Conservation (phyloP, 2,113 vertebrate species). For the Brachirus orientalis region DNA sequence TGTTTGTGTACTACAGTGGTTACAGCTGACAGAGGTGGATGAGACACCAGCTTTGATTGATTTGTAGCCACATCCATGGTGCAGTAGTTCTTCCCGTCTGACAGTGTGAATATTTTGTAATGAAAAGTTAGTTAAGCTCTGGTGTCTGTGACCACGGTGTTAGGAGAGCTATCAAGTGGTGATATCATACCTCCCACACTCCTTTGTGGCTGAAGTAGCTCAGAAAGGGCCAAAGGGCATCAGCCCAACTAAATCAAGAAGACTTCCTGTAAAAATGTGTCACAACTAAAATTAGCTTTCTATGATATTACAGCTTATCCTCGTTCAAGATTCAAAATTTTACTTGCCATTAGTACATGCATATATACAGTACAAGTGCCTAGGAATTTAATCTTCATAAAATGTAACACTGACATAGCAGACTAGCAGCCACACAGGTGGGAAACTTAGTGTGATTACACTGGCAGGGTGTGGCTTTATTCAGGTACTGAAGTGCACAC, state of each 20-base stretch:
- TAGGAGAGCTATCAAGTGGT: conserved; percentile 2
- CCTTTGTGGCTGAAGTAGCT: background rate
- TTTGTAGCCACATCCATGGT: background rate
- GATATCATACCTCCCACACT: conserved; percentile 14
- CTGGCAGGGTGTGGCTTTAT: conserved; percentile 72
- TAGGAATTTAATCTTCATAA: background rate
- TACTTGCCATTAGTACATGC: too few relatives aligned
- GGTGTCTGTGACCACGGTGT: conserved; percentile 3
- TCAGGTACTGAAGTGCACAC: conserved; percentile 49
- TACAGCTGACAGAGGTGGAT: background rate
- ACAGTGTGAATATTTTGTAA: background rate
- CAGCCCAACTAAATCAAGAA: background rate
- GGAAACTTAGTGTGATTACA: conserved; percentile 30
- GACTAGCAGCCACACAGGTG: conserved; percentile 11
- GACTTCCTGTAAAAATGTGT: background rate
- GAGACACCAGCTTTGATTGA: background rate
- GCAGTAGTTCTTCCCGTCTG: background rate
- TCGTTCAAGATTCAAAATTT: too few relatives aligned
- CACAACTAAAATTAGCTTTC: too few relatives aligned
- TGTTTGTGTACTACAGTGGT: background rate
- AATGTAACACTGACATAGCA: background rate
- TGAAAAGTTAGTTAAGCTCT: background rate
- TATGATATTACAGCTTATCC: too few relatives aligned
- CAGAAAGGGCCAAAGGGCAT: conserved; percentile 39
- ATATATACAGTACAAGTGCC: too few relatives aligned